Base-by-base conservation (phyloP, 2,888 invertebrate species). In the Agrotis ipsilon region DNA sequence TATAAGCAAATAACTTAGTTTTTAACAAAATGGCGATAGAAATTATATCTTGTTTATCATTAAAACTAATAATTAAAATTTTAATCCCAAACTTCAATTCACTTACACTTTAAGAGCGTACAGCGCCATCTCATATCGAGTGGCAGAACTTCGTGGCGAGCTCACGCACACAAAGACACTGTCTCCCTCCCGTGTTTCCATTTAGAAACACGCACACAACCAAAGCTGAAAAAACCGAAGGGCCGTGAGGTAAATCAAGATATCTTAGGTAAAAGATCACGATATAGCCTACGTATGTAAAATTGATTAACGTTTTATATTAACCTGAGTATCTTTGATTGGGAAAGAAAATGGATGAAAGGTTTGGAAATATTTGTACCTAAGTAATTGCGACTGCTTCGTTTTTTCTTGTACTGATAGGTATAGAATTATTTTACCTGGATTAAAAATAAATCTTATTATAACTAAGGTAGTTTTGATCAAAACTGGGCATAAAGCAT, bases 91-190 rank as follows among this genome's bases (percentile, higher is more conserved):
- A 24, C 5, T 54, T 27, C 32, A 7, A 59, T 7, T 11, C 61
- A 5, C 54, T 60, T 24, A 48, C 16, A 27, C 7, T 7, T 32
- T 46, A 49, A 14, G 51, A 48, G 14, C 63, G 24, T n/a, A 74
- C 81, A 93, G 82, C 92, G 95, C 94, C 95, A 95, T 93, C 95
- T 94, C 75, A 87, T 90, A 88, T 87, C 88, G 94, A 94, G 92
- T 93, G 90, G 95, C 92, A 51, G 89, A 88, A 95, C 93, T 91
- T 82, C 57, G 67, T 80, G 63, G 76, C 66, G 5, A 70, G 32
- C 57, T 64, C 64, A 84, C 86, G 43, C 87, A 87, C 81, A 76
- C 78, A 65, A 14, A n/a, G 6, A 63, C 72, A 76, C 19, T 54
- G 52, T 61, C 64, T 71, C 82, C 75, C 81, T 84, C 81, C 66